Percentiles rank a stretch among this genome's conserved stretches.
phyloP scores from a whole-genome alignment of 2,888 invertebrate species.

The Rhorus exstirpatorius region DNA sequence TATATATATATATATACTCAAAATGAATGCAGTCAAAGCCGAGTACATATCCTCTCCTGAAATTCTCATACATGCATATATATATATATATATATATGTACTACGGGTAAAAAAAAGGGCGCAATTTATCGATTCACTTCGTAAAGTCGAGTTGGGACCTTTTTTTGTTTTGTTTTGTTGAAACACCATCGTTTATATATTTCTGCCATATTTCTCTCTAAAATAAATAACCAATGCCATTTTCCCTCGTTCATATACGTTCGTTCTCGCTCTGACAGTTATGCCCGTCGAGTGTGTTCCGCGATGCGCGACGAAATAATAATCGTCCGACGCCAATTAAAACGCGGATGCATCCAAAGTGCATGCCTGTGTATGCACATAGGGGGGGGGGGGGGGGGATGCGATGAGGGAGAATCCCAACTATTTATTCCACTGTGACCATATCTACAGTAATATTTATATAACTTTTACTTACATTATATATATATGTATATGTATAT shows the following conservation, averaged over 20 bases:
- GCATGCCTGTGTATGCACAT: neutral
- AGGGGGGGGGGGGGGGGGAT: neutral
- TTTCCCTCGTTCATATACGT: conserved; percentile 2
- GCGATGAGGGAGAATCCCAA: neutral
- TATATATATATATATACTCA: neutral
- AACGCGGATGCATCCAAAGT: conserved; percentile 48
- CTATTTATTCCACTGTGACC: conserved; percentile 13
- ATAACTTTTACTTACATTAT: conserved; percentile 12
- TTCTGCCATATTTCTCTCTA: conserved; percentile 23
- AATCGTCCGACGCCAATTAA: conserved; percentile 66
- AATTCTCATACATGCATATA: neutral
- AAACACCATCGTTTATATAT: neutral
- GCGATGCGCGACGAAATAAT: conserved; percentile 63
- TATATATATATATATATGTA: neutral
- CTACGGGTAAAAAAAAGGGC: neutral
- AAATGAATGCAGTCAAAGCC: conserved; percentile 39
- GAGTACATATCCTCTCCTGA: conserved; percentile 19
- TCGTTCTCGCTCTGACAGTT: conserved; percentile 26
- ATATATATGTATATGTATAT: too few relatives aligned
- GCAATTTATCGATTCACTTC: neutral
- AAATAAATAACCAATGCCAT: conserved; percentile 53
- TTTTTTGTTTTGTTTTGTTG: neutral
- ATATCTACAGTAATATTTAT: conserved; percentile 5
- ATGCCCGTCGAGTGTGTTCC: conserved; percentile 38
- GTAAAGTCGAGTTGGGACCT: conserved; percentile 1